Evolutionary conservation across 2,888 invertebrate genomes (phyloP).

Genomic region (Drosophila anceps): DNA sequence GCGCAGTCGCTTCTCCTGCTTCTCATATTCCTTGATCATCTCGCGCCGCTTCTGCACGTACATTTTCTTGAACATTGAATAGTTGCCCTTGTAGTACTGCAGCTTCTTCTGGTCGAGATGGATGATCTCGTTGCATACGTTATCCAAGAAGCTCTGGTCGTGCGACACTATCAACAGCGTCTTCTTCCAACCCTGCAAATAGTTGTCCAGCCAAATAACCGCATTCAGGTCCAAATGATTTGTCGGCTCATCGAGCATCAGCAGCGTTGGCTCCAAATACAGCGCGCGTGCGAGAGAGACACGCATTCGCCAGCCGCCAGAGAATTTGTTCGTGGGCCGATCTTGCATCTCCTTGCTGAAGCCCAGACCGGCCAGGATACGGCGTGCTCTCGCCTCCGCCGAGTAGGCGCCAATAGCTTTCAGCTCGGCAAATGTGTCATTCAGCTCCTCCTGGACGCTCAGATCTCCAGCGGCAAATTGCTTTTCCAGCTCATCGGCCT

Average conservation of each 20-base stretch:
- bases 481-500: constrained; percentile 93
- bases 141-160: constrained; percentile 99
- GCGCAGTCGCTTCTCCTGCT: constrained; percentile 98
- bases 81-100: constrained; percentile 98
- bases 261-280: constrained; percentile 98
- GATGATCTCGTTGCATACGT: constrained; percentile 99
- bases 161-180: constrained; percentile 99
- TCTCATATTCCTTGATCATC: constrained; percentile 98
- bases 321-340: constrained; percentile 94
- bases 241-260: constrained; percentile 99
- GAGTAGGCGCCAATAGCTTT: constrained; percentile 99
- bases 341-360: constrained; percentile 96
- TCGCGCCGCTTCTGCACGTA: constrained; percentile 97
- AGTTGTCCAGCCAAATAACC: constrained; percentile 99
- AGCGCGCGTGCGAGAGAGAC: constrained; percentile 98
- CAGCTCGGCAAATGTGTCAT: constrained; percentile 97
- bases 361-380: constrained; percentile 98
- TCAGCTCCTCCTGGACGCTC: constrained; percentile 91
- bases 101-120: constrained; percentile 98
- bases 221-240: constrained; percentile 99
- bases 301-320: constrained; percentile 99
- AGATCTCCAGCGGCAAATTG: constrained; percentile 90
- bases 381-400: constrained; percentile 97
- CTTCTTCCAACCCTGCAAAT: constrained; percentile 99
- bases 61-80: constrained; percentile 99